These are phyloP conservation scores for Anniella stebbinsi DNA, from an alignment of 2,797 vertebrate species.

Conservation along the genomic window DNA sequence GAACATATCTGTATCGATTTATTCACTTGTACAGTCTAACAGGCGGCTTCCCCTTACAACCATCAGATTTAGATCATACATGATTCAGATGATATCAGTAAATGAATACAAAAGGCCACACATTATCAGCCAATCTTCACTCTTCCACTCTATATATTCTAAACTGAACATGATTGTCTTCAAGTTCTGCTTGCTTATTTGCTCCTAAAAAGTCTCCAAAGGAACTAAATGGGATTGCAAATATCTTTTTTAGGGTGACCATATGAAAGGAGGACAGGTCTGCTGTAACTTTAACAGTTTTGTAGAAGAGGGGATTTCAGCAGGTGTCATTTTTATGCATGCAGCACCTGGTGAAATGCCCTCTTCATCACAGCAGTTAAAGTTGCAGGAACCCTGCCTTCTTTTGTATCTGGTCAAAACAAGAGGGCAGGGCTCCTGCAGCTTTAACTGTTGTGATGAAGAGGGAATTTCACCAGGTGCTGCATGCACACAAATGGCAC, in stretches of 20 bases:
- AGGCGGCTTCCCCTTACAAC: background rate
- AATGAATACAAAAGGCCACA: background rate
- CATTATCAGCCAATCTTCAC: background rate
- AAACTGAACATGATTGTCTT: background rate
- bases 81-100: background rate
- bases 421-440: too few species aligned
- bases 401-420: too few species aligned
- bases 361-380: too few species aligned
- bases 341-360: too few species aligned
- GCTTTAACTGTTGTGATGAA: too few species aligned
- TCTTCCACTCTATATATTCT: background rate
- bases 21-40: background rate
- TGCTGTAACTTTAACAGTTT: too few species aligned
- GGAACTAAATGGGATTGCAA: background rate
- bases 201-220: background rate
- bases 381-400: too few species aligned
- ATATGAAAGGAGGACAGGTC: too few species aligned
- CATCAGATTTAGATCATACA: background rate
- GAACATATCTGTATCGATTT: conserved; percentile 13
- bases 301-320: too few species aligned
- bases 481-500: too few species aligned
- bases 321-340: too few species aligned
- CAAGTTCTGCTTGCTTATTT: background rate
- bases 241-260: background rate
- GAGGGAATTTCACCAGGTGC: too few species aligned